Evolutionary conservation across 2,113 vertebrate species (phyloP).

Genomic region (Ornithorhynchus anatinus): DNA sequence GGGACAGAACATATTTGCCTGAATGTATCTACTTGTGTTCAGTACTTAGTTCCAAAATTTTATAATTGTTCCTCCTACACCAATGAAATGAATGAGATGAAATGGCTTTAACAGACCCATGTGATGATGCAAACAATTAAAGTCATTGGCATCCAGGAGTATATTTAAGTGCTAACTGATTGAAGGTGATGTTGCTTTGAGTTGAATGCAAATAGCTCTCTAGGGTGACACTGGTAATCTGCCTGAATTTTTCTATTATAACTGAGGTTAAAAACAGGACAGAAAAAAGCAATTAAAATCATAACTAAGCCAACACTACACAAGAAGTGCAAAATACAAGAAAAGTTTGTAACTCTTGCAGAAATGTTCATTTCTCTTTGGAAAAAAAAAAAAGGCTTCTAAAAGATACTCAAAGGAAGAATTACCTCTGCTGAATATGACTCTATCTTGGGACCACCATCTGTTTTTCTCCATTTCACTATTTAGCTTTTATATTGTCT

Average conservation of each 20-base stretch:
- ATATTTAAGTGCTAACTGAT: slow-evolving; percentile 33
- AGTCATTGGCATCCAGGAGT: slow-evolving; percentile 7
- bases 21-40: too few species aligned
- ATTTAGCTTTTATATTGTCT: too few species aligned
- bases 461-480: slow-evolving; percentile 5
- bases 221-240: slow-evolving; percentile 31
- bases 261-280: slow-evolving; percentile 12
- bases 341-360: slow-evolving; percentile 4
- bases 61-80: slow-evolving; percentile 23
- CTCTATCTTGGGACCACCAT: not conserved
- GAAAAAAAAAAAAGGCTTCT: slow-evolving; percentile 37
- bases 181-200: slow-evolving; percentile 25
- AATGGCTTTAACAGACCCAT: not conserved
- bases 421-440: not conserved
- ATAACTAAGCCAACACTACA: slow-evolving; percentile 39
- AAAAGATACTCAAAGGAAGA: slow-evolving; percentile 46
- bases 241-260: slow-evolving; percentile 47
- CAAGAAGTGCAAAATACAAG: slow-evolving; percentile 7
- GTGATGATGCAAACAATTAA: slow-evolving; percentile 20
- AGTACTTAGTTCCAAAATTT: not conserved
- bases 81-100: not conserved
- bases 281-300: slow-evolving; percentile 55
- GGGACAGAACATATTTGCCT: too few species aligned
- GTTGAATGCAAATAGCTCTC: slow-evolving; percentile 18
- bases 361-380: slow-evolving; percentile 37